Evolutionary conservation across 2,113 vertebrate species (phyloP).

Genomic region (Ellobius talpinus): DNA sequence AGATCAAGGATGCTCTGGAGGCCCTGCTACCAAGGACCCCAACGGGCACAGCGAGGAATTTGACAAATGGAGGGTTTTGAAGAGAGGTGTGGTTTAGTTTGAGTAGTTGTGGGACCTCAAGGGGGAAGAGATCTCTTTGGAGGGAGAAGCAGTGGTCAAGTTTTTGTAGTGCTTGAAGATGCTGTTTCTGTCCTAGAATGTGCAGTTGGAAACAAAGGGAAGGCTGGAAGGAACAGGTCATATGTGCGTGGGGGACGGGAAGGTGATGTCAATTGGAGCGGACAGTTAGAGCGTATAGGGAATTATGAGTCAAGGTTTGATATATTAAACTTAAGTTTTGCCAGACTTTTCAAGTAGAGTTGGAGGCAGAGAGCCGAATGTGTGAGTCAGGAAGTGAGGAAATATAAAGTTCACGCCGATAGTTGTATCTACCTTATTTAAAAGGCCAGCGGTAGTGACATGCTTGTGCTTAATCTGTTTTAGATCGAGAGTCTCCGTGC

Average conservation of each 20-base stretch:
- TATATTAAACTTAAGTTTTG: neutral
- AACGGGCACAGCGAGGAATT: neutral
- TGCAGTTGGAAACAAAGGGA: neutral
- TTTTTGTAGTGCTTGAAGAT: neutral
- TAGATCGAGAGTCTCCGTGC: conserved; percentile 96
- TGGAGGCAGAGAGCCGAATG: neutral
- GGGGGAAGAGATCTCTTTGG: neutral
- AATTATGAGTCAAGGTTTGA: neutral
- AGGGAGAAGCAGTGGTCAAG: neutral
- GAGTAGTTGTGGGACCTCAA: neutral
- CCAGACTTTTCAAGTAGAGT: neutral
- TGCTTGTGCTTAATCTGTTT: conserved; percentile 11
- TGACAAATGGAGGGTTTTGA: neutral
- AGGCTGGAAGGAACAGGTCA: neutral
- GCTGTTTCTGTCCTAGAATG: neutral
- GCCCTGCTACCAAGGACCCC: too few relatives aligned
- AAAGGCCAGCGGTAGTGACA: neutral
- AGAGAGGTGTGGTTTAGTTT: neutral
- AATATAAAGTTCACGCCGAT: neutral
- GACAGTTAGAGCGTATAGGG: neutral
- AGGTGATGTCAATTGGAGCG: too few relatives aligned
- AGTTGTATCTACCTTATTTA: conserved; percentile 5
- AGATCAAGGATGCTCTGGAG: neutral
- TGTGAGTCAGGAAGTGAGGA: neutral
- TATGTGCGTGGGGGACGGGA: neutral